Base-by-base conservation (phyloP, 2,797 vertebrate genomes). In the Lithobates pipiens region DNA sequence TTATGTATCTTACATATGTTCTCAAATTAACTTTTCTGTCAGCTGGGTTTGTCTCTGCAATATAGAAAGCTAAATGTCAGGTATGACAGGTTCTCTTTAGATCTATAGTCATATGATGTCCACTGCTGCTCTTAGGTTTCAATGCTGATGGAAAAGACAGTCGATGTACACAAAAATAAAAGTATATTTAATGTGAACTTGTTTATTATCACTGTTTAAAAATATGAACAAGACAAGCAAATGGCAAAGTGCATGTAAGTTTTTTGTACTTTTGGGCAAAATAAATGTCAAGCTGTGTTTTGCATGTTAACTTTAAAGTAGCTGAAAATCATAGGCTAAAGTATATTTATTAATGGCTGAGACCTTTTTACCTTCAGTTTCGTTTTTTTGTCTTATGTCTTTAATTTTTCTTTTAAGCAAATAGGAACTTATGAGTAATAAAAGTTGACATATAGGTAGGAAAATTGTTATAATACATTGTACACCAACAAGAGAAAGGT, bases 221-320 rank as follows among this genome's bases (percentile, higher is more conserved):
- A 54, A 54, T 13, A 54, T 54, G 16, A 18, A 54, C 6, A 67
- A 82, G 34, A 42, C 70, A 46, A 67, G 23, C 36, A 25, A 82
- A 65, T 73, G 72, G 34, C 71, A 75, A 82, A 67, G 70, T 74
- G 36, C 71, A 39, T 11, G 36, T 65, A 11, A 18, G 25, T 68
- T 46, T 21, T 67, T 44, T 82, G 39, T 63, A 67, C 63, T 70
- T 36, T 61, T 34, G 42, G 10, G 42, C 70, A 73, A 70, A 61
- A 70, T 23, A 74, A 74, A 82, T 75, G 57, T 57, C 90, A 94
- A 93, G 92, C 89, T 93, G 32, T 13, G 44, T 36, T 57, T 80
- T 80, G 77, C 27, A 65, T 79, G 29, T 29, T 67, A 61, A 29
- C 18, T 11, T 67, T 25, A 27, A 39, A 36, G 13, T 9, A 2